Evolutionary conservation across 2,113 vertebrate genomes (phyloP).

Genomic region (Silurus meridionalis): DNA sequence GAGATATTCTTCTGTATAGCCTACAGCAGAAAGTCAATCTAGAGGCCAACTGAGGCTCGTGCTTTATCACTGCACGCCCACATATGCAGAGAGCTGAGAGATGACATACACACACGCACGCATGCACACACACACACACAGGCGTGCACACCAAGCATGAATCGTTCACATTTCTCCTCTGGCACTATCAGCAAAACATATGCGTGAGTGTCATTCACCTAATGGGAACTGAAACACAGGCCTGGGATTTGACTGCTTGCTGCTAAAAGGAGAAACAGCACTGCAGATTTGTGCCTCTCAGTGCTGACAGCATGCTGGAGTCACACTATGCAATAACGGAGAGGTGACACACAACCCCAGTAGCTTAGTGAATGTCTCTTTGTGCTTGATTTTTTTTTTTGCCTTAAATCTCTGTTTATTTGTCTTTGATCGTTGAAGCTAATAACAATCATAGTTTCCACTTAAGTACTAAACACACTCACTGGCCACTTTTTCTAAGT

Average conservation of each 20-base stretch:
- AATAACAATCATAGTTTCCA: not conserved
- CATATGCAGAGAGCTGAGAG: conserved; percentile 30
- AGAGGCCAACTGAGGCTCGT: conserved; percentile 40
- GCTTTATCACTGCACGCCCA: conserved; percentile 34
- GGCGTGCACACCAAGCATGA: conserved; percentile 38
- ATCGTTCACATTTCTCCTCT: conserved; percentile 55
- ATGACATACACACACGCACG: not conserved
- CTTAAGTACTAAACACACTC: not conserved
- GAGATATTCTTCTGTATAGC: conserved; percentile 48
- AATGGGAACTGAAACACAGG: conserved; percentile 54
- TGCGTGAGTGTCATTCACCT: conserved; percentile 57
- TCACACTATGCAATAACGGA: conserved; percentile 24
- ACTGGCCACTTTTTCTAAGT: not conserved
- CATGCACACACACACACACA: conserved; percentile 36
- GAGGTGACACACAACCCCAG: conserved; percentile 17
- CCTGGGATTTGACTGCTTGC: conserved; percentile 46
- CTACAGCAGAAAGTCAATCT: conserved; percentile 53
- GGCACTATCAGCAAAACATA: conserved; percentile 54
- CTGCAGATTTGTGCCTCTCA: conserved; percentile 35
- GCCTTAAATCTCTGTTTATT: not conserved
- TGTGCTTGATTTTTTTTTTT: not conserved
- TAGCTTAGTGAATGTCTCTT: conserved; percentile 10
- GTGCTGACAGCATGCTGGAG: conserved; percentile 25
- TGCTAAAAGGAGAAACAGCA: conserved; percentile 30
- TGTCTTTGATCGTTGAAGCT: conserved; percentile 4